These are phyloP conservation scores for Philaethria dido DNA, from an alignment of 2,888 invertebrate genomes.

Conservation along the genomic window DNA sequence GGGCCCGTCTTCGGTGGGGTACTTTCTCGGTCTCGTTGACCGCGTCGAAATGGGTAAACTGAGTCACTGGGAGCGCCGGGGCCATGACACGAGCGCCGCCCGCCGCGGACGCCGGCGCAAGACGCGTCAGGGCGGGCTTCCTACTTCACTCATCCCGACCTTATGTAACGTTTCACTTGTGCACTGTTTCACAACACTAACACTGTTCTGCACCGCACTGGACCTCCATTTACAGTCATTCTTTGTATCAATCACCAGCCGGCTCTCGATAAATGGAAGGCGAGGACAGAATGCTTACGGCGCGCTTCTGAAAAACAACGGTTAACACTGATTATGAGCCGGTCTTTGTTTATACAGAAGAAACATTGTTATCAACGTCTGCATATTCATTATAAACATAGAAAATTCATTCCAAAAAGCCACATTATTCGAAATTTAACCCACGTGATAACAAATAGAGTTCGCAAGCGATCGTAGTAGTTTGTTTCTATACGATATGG, in stretches of 20 bases:
- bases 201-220: constrained; percentile 64
- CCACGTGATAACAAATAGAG: constrained; percentile 82
- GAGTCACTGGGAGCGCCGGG: constrained; percentile 94
- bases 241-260: constrained; percentile 67
- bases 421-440: constrained; percentile 74
- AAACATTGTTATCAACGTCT: constrained; percentile 47
- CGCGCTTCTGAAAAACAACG: constrained; percentile 78
- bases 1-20: constrained; percentile 70
- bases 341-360: constrained; percentile 60
- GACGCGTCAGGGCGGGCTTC: constrained; percentile 71
- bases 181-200: constrained; percentile 61
- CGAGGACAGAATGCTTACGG: constrained; percentile 58
- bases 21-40: constrained; percentile 58
- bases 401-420: constrained; percentile 51
- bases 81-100: constrained; percentile 92
- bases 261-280: constrained; percentile 60
- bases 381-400: constrained; percentile 46
- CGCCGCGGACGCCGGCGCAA: constrained; percentile 77
- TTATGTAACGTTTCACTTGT: constrained; percentile 70
- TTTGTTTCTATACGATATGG: constrained; percentile 74
- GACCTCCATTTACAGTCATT: constrained; percentile 56
- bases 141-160: constrained; percentile 65
- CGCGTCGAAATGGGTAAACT: constrained; percentile 63
- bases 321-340: constrained; percentile 67
- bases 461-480: constrained; percentile 76